phyloP scores from a whole-genome alignment of 1,140 invertebrate genomes.

The Riptortus pedestris region DNA sequence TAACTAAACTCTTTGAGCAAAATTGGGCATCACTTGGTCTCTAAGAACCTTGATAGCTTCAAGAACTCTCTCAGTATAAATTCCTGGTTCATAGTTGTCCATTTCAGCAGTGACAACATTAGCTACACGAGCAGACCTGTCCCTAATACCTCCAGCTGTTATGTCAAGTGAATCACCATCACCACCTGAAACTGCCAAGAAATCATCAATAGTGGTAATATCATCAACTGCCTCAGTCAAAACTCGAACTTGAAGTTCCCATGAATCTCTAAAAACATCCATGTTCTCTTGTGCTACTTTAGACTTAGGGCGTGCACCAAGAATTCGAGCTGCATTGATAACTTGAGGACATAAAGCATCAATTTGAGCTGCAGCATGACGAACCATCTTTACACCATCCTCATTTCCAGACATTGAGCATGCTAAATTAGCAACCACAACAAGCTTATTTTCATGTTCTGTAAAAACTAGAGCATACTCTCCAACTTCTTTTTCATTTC shows the following conservation, averaged over 20 bases:
- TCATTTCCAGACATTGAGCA: conserved; percentile 98
- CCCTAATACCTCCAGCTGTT: conserved; percentile 89
- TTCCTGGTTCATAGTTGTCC: conserved; percentile 93
- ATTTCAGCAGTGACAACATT: conserved; percentile 96
- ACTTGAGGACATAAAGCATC: conserved; percentile 94
- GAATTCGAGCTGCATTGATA: conserved; percentile 88
- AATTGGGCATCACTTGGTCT: conserved; percentile 95
- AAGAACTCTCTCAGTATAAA: conserved; percentile 87
- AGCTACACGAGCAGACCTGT: conserved; percentile 82
- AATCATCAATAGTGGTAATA: conserved; percentile 97
- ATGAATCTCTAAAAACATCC: conserved; percentile 87
- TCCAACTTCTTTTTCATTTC: conserved; percentile 87
- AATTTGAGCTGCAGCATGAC: conserved; percentile 90
- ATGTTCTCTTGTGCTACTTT: conserved; percentile 93
- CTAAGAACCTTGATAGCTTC: conserved; percentile 86
- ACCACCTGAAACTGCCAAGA: conserved; percentile 83
- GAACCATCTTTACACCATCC: conserved; percentile 97
- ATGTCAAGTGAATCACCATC: conserved; percentile 84
- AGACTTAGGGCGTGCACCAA: conserved; percentile 79
- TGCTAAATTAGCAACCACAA: conserved; percentile 93
- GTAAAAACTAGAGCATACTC: conserved; percentile 79
- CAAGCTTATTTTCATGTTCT: conserved; percentile 94
- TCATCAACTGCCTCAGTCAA: conserved; percentile 97
- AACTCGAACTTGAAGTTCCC: conserved; percentile 87
- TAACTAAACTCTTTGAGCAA: conserved; percentile 81